These are phyloP conservation scores for Anguilla anguilla DNA, from an alignment of 2,797 vertebrate genomes.

Conservation along the genomic window DNA sequence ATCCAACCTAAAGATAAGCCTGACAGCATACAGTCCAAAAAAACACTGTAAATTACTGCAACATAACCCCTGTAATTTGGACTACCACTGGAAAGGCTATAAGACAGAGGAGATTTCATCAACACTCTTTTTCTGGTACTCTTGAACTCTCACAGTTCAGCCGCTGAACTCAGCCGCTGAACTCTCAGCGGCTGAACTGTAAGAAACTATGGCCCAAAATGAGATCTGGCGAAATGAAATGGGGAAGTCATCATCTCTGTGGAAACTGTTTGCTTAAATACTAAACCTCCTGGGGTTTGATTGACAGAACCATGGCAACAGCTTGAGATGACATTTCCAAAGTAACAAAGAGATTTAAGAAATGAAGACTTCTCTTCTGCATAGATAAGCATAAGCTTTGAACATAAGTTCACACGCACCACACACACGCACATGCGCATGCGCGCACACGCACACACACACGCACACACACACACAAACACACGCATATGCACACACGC, in stretches of 20 bases:
- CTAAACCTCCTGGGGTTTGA: slow-evolving; percentile 54
- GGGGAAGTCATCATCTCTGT: slow-evolving; percentile 39
- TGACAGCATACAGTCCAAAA: neutral
- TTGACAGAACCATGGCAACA: slow-evolving; percentile 68
- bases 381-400: slow-evolving; percentile 58
- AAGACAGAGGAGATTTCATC: neutral
- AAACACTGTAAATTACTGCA: neutral
- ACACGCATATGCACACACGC: neutral
- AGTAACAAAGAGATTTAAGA: slow-evolving; percentile 56
- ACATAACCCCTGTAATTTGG: neutral
- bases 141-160: neutral
- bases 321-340: slow-evolving; percentile 58
- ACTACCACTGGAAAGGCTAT: neutral
- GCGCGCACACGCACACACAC: neutral
- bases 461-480: slow-evolving; percentile 21
- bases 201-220: slow-evolving; percentile 12
- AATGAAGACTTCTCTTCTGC: slow-evolving; percentile 58
- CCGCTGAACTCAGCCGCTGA: neutral
- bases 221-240: slow-evolving; percentile 51
- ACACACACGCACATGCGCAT: slow-evolving; percentile 1
- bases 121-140: neutral
- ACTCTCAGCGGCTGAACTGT: neutral
- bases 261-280: slow-evolving; percentile 45
- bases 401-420: slow-evolving; percentile 49
- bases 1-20: neutral